Evolutionary conservation across 2,797 vertebrate genomes (phyloP).

Genomic region (Bovichtus diacanthus): DNA sequence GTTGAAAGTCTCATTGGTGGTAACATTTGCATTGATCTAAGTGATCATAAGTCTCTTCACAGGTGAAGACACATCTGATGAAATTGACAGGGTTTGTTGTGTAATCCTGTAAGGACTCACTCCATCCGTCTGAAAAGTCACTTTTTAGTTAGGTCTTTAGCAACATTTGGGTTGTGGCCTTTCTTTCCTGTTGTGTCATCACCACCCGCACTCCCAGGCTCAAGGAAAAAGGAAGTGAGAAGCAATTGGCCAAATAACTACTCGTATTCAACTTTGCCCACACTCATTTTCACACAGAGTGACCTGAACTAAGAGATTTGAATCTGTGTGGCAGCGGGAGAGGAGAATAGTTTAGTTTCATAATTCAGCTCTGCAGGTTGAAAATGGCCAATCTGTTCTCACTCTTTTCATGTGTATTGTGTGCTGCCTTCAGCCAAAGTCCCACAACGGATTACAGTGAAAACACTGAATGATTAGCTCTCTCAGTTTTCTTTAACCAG

Average conservation of each 20-base stretch:
- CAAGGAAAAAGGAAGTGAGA: conserved; percentile 66
- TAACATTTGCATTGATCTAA: conserved; percentile 4
- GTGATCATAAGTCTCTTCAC: conserved; percentile 5
- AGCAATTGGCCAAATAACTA: conserved; percentile 35
- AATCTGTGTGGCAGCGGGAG: neutral
- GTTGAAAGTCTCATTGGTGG: neutral
- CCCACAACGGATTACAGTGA: conserved; percentile 7
- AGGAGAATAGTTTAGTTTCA: neutral
- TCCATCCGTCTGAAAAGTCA: conserved; percentile 8
- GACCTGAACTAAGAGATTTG: neutral
- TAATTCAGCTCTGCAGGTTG: neutral
- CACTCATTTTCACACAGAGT: conserved; percentile 4
- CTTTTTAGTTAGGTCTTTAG: neutral
- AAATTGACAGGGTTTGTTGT: conserved; percentile 30
- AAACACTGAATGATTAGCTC: conserved; percentile 8
- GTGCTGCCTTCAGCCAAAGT: conserved; percentile 3
- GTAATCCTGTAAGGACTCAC: too few species aligned
- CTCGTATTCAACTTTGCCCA: conserved; percentile 37
- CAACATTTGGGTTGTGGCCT: conserved; percentile 30
- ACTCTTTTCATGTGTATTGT: conserved; percentile 10
- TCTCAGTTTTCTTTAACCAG: neutral
- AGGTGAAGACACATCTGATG: conserved; percentile 3
- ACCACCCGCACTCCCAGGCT: conserved; percentile 15
- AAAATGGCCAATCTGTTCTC: neutral
- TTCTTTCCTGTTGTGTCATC: conserved; percentile 72